These are phyloP conservation scores for Eremophila alpestris DNA, from an alignment of 2,797 vertebrate genomes.

Conservation along the genomic window DNA sequence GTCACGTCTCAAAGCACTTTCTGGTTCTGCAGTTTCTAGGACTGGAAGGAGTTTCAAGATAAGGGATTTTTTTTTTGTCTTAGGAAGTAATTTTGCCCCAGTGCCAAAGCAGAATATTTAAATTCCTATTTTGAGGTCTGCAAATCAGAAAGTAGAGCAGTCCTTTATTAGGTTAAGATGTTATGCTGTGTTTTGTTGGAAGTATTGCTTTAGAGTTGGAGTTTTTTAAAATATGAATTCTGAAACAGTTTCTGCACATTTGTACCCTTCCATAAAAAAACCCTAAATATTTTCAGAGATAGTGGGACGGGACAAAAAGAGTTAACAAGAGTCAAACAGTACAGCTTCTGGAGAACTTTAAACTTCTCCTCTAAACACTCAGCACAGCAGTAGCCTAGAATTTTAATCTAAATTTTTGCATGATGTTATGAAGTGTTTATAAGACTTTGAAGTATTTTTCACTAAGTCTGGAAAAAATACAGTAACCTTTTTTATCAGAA, in stretches of 20 bases:
- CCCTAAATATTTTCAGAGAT: neutral
- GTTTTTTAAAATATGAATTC: neutral
- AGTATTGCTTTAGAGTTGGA: neutral
- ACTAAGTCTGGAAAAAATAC: neutral
- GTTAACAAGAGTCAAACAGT: neutral
- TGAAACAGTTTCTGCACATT: neutral
- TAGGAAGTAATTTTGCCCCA: neutral
- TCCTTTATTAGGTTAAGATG: neutral
- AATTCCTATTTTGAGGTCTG: neutral
- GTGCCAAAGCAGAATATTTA: neutral
- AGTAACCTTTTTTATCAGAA: neutral
- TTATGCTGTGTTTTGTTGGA: neutral
- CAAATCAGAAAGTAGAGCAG: neutral
- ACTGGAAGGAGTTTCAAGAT: neutral
- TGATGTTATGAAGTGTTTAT: neutral
- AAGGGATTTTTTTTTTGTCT: neutral
- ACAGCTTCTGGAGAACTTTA: neutral
- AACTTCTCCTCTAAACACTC: neutral
- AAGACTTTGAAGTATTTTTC: neutral
- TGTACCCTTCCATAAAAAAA: neutral
- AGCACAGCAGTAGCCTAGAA: neutral
- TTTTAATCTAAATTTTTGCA: neutral
- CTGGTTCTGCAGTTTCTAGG: neutral
- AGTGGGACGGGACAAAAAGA: neutral
- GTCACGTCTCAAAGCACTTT: rapidly evolving